These are phyloP conservation scores for Onychorhynchus coronatus DNA, from an alignment of 2,113 vertebrate genomes.

Conservation along the genomic window DNA sequence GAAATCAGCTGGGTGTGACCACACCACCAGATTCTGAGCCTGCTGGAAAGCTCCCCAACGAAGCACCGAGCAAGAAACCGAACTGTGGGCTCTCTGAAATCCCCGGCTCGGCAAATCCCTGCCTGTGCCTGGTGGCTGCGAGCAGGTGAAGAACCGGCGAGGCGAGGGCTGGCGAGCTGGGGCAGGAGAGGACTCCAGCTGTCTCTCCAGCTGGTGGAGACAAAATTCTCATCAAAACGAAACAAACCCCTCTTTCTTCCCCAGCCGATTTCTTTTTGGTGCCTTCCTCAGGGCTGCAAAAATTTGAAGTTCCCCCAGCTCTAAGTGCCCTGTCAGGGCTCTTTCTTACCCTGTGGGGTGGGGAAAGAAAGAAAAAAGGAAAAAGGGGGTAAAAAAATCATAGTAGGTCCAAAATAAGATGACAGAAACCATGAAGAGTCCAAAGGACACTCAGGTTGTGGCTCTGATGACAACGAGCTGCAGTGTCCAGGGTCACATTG, in stretches of 20 bases:
- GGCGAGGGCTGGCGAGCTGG: constrained; percentile 4
- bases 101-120: background rate
- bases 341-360: fast-evolving
- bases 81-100: background rate
- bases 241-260: constrained; percentile 45
- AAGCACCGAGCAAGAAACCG: background rate
- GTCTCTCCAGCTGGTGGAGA: constrained; percentile 62
- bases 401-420: background rate
- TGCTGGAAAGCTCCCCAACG: background rate
- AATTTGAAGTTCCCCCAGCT: background rate
- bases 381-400: background rate
- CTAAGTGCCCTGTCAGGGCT: fast-evolving
- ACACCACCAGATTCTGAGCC: background rate
- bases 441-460: background rate
- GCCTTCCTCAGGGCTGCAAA: background rate
- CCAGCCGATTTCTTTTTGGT: fast-evolving
- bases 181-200: constrained; percentile 55
- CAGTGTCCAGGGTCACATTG: background rate
- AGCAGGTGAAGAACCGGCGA: background rate
- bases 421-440: background rate
- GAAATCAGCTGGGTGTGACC: background rate
- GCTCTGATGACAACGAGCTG: fast-evolving
- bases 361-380: background rate
- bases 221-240: constrained; percentile 35
- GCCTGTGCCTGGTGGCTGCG: background rate